Conservation (phyloP, 2,888 invertebrate genomes). For the Agrotis clavis region DNA sequence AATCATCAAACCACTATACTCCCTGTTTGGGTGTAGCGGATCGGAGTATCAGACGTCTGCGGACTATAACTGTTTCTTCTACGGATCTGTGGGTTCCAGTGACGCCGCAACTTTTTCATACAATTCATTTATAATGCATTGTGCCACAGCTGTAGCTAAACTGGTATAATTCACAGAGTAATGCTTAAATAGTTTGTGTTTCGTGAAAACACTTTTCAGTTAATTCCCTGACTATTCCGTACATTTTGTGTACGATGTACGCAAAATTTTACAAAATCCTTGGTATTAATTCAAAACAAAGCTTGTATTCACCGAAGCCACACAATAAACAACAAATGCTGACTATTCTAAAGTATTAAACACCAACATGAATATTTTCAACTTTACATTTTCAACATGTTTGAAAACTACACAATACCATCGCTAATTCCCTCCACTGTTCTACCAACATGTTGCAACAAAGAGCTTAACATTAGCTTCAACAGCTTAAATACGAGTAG, state of each 20-base stretch:
- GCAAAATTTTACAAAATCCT: neutral
- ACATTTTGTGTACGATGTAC: too few species aligned
- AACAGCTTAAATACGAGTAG: neutral
- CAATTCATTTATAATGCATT: too few species aligned
- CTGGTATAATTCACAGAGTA: too few species aligned
- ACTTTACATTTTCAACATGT: neutral
- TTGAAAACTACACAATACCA: constrained; percentile 17
- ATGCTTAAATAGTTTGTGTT: too few species aligned
- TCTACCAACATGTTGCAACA: constrained; percentile 18
- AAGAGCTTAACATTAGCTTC: constrained; percentile 32
- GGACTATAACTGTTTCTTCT: too few species aligned
- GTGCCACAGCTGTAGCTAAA: too few species aligned
- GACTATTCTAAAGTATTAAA: neutral
- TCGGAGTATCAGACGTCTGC: too few species aligned
- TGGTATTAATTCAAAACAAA: neutral
- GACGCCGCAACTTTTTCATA: too few species aligned
- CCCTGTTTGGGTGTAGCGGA: too few species aligned
- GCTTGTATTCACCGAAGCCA: neutral
- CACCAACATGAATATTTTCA: neutral
- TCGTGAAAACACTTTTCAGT: neutral
- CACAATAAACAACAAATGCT: neutral
- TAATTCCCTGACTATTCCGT: neutral
- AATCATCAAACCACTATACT: too few species aligned
- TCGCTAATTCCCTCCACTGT: constrained; percentile 17
- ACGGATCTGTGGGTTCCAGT: too few species aligned